Conservation (phyloP, 2,888 invertebrate genomes). For the Drosophila rellima region DNA sequence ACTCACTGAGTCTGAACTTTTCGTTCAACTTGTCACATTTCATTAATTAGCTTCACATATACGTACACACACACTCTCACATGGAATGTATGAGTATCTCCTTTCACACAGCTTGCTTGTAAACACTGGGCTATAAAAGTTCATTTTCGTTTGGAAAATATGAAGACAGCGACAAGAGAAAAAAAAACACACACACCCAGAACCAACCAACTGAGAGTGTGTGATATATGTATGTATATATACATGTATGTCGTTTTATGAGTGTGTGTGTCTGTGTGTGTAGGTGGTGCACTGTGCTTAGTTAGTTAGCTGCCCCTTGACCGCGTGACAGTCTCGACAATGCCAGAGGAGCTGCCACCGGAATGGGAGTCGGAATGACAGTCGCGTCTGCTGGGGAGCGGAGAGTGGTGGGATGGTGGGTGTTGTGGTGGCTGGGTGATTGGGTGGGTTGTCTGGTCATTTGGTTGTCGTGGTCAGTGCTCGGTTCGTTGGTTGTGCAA, state of each 20-base stretch:
- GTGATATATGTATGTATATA: background rate
- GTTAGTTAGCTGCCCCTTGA: slow-evolving; percentile 38
- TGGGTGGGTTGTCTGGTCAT: slow-evolving; percentile 22
- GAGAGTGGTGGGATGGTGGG: background rate
- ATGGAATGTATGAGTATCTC: background rate
- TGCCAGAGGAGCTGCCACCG: background rate
- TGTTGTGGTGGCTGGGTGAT: background rate
- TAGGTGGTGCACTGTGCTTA: slow-evolving; percentile 15
- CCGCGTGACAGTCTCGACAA: background rate
- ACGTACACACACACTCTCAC: slow-evolving; percentile 6
- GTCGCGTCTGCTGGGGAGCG: background rate
- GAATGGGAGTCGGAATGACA: slow-evolving; percentile 1
- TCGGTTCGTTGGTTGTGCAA: slow-evolving; percentile 48
- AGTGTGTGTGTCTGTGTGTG: slow-evolving; percentile 10
- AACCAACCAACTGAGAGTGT: background rate
- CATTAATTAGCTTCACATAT: slow-evolving; percentile 42
- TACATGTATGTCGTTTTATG: background rate
- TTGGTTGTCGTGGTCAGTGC: slow-evolving; percentile 44
- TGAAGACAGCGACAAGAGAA: slow-evolving; percentile 6
- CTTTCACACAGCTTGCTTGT: slow-evolving; percentile 22
- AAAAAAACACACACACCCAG: background rate
- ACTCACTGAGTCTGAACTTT: slow-evolving; percentile 7
- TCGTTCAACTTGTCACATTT: slow-evolving; percentile 35
- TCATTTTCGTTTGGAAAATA: slow-evolving; percentile 47
- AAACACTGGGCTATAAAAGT: slow-evolving; percentile 45